Conservation (phyloP, 1,140 invertebrate species). For the Steinernema khuongi region DNA sequence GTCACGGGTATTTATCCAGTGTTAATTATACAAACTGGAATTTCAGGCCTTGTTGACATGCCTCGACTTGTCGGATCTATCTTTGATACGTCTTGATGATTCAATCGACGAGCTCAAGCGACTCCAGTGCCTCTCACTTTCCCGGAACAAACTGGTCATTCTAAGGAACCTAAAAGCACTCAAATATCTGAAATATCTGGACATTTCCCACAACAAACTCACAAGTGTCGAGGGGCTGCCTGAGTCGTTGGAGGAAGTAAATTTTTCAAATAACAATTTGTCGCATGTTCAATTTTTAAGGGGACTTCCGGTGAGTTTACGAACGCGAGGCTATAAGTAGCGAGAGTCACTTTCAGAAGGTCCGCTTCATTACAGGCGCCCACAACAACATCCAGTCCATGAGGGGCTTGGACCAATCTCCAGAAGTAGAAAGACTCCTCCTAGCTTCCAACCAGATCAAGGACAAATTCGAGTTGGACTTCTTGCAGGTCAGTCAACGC, state of each 20-base stretch:
- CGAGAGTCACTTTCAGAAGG: neutral
- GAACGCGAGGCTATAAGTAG: neutral
- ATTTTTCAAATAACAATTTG: neutral
- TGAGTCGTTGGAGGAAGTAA: neutral
- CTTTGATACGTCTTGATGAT: neutral
- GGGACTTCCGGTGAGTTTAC: neutral
- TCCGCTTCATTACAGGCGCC: neutral
- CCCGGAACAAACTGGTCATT: neutral
- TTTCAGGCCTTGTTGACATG: neutral
- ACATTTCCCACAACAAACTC: neutral
- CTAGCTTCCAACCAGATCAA: neutral
- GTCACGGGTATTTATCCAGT: neutral
- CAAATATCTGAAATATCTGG: neutral
- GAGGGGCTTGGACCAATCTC: neutral
- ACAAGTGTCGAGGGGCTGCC: neutral
- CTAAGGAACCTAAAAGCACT: neutral
- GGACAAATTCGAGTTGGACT: slow-evolving; percentile 11
- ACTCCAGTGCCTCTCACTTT: neutral
- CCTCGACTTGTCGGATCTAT: neutral
- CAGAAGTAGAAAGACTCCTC: neutral
- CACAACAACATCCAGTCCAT: slow-evolving; percentile 6
- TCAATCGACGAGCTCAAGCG: neutral
- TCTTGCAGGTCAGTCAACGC: neutral
- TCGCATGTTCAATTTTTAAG: neutral
- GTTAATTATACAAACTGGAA: neutral